Base-by-base conservation (phyloP, 2,113 vertebrate genomes). In the Eulacestoma nigropectus region DNA sequence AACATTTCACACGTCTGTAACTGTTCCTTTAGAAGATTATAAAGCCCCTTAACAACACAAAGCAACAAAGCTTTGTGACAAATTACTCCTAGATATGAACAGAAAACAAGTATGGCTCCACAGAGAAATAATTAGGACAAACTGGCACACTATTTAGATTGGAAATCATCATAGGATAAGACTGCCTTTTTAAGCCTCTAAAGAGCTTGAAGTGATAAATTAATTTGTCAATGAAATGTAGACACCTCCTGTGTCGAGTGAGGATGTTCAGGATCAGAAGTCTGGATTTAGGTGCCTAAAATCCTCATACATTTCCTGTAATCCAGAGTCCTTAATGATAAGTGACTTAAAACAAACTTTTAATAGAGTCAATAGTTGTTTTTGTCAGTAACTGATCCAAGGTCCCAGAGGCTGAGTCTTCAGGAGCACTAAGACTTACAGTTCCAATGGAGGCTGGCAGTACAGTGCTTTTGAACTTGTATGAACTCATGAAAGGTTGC, bases 41-140 rank as follows among this genome's bases (percentile, higher is more conserved):
- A 79, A 87, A 79, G 29, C 26, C 21, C 53, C 81, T 82, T 85
- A 76, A 78, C 39, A 87, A 46, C 62, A 62, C 1, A 33, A 83
- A 82, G 37, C 65, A 82, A 65, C 67, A 85, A 91, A 90, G 55
- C 67, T 85, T 91, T 90, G 29, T 65, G 67, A 69, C 63, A 94
- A 84, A 79, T 80, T 76, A 26, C 10, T 88, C 62, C 59, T 22
- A 42, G 46, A 47, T 63, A 84, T 14, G n/a, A 93, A 79, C 37
- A 86, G 63, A 93, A 93, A 37, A 1, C 55, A 88, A 92, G 47
- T 72, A 84, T 92, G 72, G 35, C 23, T 95, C 83, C 68, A 47
- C 32, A 77, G 64, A 91, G 44, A 77, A 93, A 79, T 84, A 96
- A 92, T 94, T 92, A 94, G 68, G 49, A 86, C 39, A 84, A 96